Evolutionary conservation across 2,888 invertebrate species (phyloP).

Genomic region (Syrista parreyssii): DNA sequence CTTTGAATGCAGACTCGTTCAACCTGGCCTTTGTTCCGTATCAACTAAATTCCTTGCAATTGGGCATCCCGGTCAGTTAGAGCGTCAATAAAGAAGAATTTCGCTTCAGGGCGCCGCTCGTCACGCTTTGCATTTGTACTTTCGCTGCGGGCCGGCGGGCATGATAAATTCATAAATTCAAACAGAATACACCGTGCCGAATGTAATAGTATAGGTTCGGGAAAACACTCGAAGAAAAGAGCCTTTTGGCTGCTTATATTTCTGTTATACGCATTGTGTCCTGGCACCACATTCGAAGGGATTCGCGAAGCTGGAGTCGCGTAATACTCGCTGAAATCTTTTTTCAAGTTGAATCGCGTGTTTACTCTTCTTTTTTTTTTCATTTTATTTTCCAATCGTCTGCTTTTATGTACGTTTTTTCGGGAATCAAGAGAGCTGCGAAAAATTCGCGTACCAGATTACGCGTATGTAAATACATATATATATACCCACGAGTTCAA

Average conservation of each 20-base stretch:
- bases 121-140: background rate
- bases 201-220: background rate
- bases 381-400: background rate
- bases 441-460: background rate
- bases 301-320: background rate
- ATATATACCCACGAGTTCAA: background rate
- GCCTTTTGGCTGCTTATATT: background rate
- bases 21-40: constrained; percentile 23
- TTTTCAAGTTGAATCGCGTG: background rate
- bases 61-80: constrained; percentile 45
- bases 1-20: background rate
- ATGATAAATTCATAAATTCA: background rate
- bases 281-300: background rate
- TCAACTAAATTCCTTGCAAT: constrained; percentile 55
- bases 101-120: constrained; percentile 7
- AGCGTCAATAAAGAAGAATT: constrained; percentile 43
- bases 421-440: background rate
- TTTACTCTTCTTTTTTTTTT: background rate
- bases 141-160: background rate
- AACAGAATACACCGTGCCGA: background rate
- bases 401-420: background rate
- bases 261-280: background rate
- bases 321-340: background rate
- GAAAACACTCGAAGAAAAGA: background rate
- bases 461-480: background rate